phyloP scores from a whole-genome alignment of 2,797 vertebrate species.

The Arrhamphus sclerolepis region DNA sequence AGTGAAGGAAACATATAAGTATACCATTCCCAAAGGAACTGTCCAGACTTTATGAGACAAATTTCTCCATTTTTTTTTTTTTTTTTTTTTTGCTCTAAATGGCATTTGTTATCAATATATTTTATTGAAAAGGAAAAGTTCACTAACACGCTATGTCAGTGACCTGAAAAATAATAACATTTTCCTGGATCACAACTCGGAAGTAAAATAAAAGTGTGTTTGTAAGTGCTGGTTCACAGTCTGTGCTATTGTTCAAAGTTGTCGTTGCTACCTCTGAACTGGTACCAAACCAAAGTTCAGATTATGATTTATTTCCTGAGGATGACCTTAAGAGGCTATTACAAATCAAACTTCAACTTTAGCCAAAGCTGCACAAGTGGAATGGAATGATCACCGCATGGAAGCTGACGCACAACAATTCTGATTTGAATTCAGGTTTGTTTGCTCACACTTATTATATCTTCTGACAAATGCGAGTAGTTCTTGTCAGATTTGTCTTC shows the following conservation, averaged over 20 bases:
- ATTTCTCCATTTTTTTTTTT: constrained; percentile 34
- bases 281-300: constrained; percentile 24
- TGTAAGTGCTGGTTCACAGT: constrained; percentile 53
- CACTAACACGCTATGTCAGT: constrained; percentile 61
- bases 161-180: constrained; percentile 63
- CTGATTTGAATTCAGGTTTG: constrained; percentile 50
- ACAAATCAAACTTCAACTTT: constrained; percentile 28
- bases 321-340: constrained; percentile 38
- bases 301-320: constrained; percentile 55
- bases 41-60: constrained; percentile 67
- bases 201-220: constrained; percentile 70
- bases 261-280: constrained; percentile 47
- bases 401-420: constrained; percentile 12
- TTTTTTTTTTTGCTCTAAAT: constrained; percentile 34
- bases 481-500: constrained; percentile 44
- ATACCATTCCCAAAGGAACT: constrained; percentile 64
- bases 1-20: constrained; percentile 67
- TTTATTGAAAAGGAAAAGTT: constrained; percentile 75
- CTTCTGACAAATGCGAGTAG: constrained; percentile 53
- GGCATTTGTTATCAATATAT: constrained; percentile 65
- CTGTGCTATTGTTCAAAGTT: constrained; percentile 52
- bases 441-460: constrained; percentile 67
- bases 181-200: constrained; percentile 77
- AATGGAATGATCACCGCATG: neutral
- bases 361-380: constrained; percentile 26